These are phyloP conservation scores for Cheilosia urbana DNA, from an alignment of 2,888 invertebrate genomes.

Conservation along the genomic window DNA sequence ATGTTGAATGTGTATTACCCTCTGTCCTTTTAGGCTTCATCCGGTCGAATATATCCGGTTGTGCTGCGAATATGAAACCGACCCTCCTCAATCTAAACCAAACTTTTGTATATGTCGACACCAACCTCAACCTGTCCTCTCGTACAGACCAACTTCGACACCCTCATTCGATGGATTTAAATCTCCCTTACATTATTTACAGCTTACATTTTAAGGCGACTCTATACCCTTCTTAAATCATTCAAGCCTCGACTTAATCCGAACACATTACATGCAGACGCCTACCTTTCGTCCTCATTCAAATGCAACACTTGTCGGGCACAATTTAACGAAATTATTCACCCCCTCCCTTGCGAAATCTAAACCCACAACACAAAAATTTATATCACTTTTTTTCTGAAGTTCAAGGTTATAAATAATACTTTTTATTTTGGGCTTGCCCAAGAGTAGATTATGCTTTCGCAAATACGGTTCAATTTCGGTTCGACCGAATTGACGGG, in stretches of 20 bases:
- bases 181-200: conserved; percentile 2
- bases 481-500: conserved; percentile 46
- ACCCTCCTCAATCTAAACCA: not conserved
- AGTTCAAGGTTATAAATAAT: conserved; percentile 18
- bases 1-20: too few species aligned
- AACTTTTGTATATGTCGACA: not conserved
- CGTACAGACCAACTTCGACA: conserved; percentile 4
- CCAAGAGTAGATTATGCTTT: conserved; percentile 29
- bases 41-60: not conserved
- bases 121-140: conserved; percentile 7
- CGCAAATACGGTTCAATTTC: conserved; percentile 54
- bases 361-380: not conserved
- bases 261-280: conserved; percentile 18
- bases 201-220: not conserved
- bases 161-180: not conserved
- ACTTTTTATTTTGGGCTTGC: not conserved
- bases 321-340: conserved; percentile 44
- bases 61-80: not conserved
- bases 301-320: conserved; percentile 54
- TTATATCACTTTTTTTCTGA: not conserved
- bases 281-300: conserved; percentile 54
- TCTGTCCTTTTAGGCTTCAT: too few species aligned
- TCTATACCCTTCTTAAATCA: conserved; percentile 3
- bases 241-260: not conserved
- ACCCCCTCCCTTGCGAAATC: conserved; percentile 5